Conservation (phyloP, 2,888 invertebrate species). For the Spatulosminthurus flaviceps region DNA sequence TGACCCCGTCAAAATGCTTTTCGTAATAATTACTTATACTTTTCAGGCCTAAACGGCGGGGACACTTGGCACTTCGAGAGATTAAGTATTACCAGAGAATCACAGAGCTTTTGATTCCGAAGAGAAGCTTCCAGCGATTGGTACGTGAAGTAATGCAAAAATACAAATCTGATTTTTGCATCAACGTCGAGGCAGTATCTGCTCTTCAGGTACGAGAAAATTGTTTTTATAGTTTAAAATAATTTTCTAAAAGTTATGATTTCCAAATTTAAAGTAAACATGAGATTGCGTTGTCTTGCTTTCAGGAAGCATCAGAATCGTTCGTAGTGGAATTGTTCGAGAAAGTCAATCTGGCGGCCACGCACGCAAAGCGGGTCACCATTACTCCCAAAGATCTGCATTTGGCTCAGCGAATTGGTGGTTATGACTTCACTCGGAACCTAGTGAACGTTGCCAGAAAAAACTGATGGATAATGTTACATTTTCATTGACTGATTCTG, state of each 20-base stretch:
- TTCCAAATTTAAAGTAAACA: no score
- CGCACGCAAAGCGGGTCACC: not conserved
- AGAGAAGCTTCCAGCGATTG: not conserved
- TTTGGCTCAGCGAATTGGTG: not conserved
- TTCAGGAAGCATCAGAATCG: not conserved
- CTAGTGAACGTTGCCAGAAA: not conserved
- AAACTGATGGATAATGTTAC: no score
- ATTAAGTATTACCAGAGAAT: not conserved
- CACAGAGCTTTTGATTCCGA: not conserved
- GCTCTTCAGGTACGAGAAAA: not conserved
- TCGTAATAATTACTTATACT: no score
- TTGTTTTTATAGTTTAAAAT: not conserved
- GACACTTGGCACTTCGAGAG: not conserved
- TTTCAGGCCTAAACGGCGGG: not conserved
- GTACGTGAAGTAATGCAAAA: not conserved
- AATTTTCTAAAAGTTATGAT: not conserved
- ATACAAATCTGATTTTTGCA: not conserved
- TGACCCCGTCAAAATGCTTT: no score
- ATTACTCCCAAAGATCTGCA: not conserved
- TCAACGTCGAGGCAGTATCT: not conserved
- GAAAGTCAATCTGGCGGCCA: not conserved
- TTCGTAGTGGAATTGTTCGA: not conserved
- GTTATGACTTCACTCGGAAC: not conserved
- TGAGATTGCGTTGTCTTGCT: no score
- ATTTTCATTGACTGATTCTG: no score